Percentiles rank a stretch among this genome's conserved stretches.
Evolutionary conservation across 2,888 invertebrate species (phyloP).

Genomic region (Dolomedes plantarius): DNA sequence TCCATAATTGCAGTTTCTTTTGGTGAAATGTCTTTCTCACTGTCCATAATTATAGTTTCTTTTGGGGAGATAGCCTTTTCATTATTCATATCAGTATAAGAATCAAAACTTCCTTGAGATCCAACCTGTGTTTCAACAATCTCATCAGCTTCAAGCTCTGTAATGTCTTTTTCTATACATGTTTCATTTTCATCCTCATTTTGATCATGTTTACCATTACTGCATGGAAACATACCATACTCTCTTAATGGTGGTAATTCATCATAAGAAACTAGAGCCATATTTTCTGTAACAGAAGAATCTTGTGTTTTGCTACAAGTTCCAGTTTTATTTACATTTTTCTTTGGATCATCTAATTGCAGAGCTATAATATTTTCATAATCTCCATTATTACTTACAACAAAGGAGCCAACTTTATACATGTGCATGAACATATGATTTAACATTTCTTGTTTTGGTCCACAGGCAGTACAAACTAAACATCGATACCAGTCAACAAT

Average conservation of each 20-base stretch:
- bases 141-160: not conserved
- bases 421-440: slow-evolving; percentile 65
- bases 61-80: too few relatives aligned
- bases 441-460: slow-evolving; percentile 43
- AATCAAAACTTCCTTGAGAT: not conserved
- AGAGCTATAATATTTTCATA: slow-evolving; percentile 28
- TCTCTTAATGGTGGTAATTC: slow-evolving; percentile 50
- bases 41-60: too few relatives aligned
- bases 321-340: not conserved
- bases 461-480: slow-evolving; percentile 41
- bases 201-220: not conserved
- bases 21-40: not conserved
- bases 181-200: not conserved
- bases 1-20: not conserved
- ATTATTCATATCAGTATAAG: too few relatives aligned
- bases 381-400: slow-evolving; percentile 23
- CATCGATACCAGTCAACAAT: slow-evolving; percentile 66
- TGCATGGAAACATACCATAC: not conserved
- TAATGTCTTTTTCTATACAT: not conserved
- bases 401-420: slow-evolving; percentile 62
- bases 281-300: not conserved
- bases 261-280: not conserved
- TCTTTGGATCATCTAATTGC: not conserved
- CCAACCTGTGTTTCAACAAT: not conserved
- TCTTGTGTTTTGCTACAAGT: too few relatives aligned